Conservation (phyloP, 2,113 vertebrate genomes). For the Scalopus aquaticus region DNA sequence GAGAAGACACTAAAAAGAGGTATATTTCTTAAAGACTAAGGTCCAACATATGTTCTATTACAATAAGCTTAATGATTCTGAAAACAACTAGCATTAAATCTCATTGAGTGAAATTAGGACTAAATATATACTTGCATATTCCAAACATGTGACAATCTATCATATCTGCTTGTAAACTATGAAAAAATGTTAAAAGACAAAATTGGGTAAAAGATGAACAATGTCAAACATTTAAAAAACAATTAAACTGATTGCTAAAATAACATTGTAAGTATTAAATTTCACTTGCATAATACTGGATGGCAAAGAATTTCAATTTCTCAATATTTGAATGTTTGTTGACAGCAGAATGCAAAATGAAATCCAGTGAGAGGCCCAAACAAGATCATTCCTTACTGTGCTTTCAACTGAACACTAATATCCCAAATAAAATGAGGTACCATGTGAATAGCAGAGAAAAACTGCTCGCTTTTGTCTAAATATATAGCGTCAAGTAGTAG, state of each 20-base stretch:
- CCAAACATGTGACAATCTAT: not conserved
- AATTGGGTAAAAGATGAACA: conserved; percentile 55
- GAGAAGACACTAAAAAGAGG: not conserved
- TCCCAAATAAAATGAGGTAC: not conserved
- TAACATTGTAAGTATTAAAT: conserved; percentile 69
- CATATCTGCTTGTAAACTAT: conserved; percentile 31
- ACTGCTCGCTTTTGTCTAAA: not conserved
- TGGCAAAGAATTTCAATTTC: conserved; percentile 65
- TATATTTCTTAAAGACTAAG: conserved; percentile 32
- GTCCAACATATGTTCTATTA: not conserved
- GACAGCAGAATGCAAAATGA: conserved; percentile 35
- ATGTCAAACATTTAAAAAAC: conserved; percentile 40
- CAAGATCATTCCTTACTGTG: not conserved
- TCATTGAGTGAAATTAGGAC: conserved; percentile 18
- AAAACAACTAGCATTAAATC: conserved; percentile 33
- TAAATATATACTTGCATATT: not conserved
- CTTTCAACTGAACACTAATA: not conserved
- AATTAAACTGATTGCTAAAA: conserved; percentile 41
- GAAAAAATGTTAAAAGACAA: conserved; percentile 1
- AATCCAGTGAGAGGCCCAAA: not conserved
- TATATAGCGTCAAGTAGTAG: not conserved
- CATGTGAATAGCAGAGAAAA: not conserved
- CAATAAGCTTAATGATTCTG: conserved; percentile 26
- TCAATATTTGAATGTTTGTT: conserved; percentile 45
- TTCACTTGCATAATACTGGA: conserved; percentile 73